Evolutionary conservation across 2,113 vertebrate species (phyloP).

Genomic region (Daphoenositta chrysoptera): DNA sequence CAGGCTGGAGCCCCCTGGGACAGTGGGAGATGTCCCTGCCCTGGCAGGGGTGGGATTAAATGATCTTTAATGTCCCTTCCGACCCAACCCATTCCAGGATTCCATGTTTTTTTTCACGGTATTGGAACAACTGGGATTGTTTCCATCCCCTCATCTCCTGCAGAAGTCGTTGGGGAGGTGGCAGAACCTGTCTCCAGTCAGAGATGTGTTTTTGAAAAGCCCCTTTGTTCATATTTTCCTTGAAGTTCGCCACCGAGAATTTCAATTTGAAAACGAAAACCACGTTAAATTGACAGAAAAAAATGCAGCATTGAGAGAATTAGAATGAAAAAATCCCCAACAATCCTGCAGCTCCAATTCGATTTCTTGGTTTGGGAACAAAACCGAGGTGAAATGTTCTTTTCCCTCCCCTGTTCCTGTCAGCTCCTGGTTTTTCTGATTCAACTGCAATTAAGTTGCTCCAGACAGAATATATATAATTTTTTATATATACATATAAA

Average conservation of each 20-base stretch:
- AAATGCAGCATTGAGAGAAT: not conserved
- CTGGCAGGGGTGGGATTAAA: not conserved
- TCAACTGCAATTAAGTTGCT: not conserved
- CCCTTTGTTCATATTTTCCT: not conserved
- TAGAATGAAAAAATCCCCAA: not conserved
- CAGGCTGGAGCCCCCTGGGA: not conserved
- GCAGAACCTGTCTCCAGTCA: not conserved
- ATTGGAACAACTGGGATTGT: not conserved
- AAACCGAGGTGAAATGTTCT: not conserved
- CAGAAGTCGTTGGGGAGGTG: not conserved
- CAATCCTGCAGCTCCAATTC: not conserved
- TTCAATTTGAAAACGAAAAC: not conserved
- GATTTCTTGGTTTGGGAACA: not conserved
- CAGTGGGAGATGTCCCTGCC: not conserved
- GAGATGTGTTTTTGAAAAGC: not conserved
- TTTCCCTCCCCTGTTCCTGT: not conserved
- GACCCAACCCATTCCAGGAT: not conserved
- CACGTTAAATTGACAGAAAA: not conserved
- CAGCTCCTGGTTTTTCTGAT: not conserved
- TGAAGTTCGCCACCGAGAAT: not conserved
- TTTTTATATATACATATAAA: no score
- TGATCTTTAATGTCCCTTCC: not conserved
- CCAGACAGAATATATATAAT: no score
- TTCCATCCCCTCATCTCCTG: not conserved
- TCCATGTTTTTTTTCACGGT: not conserved